A percentile compares a stretch with the other conserved stretches of the same genome.
These are phyloP conservation scores for Arbacia lixula DNA, from an alignment of 53 echinoderm and acorn worm species.

Conservation along the genomic window DNA sequence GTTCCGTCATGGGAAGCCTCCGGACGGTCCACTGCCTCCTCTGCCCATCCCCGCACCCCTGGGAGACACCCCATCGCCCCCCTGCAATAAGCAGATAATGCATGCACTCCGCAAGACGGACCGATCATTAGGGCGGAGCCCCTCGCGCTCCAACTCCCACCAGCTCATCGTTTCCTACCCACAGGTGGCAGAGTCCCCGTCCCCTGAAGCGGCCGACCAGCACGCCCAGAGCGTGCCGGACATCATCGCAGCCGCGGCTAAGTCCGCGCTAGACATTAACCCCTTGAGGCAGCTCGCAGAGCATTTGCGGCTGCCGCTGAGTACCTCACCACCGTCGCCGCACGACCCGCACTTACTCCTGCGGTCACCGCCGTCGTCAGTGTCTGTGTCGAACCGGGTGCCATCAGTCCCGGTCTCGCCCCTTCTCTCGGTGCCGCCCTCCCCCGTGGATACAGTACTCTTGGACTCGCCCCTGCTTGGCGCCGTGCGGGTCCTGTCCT, in stretches of 20 bases:
- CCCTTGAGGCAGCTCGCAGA: conserved; percentile 41
- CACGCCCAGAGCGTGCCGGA: conserved; percentile 52
- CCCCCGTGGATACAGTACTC: conserved; percentile 55
- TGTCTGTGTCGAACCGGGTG: conserved; percentile 4
- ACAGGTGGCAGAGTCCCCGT: conserved; percentile 37
- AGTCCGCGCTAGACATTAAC: conserved; percentile 37
- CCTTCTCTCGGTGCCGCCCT: conserved; percentile 33
- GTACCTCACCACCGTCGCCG: conserved; percentile 43
- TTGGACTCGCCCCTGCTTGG: conserved; percentile 20
- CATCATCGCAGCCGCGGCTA: conserved; percentile 34
- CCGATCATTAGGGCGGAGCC: conserved; percentile 17
- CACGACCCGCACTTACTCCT: conserved; percentile 45
- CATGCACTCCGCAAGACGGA: conserved; percentile 33
- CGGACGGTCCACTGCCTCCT: conserved; percentile 81
- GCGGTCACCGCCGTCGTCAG: conserved; percentile 1
- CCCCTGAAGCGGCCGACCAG: background rate
- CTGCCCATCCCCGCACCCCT: conserved; percentile 58
- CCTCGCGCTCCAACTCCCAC: conserved; percentile 46
- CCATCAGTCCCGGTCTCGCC: background rate
- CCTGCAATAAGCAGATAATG: conserved; percentile 54
- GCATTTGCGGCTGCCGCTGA: conserved; percentile 46
- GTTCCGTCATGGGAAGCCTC: conserved; percentile 91
- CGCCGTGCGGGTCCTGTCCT: background rate
- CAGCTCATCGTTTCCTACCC: conserved; percentile 23
- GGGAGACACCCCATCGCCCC: conserved; percentile 30